Evolutionary conservation across 2,888 invertebrate species (phyloP).

Genomic region (Amaurobius ferox): DNA sequence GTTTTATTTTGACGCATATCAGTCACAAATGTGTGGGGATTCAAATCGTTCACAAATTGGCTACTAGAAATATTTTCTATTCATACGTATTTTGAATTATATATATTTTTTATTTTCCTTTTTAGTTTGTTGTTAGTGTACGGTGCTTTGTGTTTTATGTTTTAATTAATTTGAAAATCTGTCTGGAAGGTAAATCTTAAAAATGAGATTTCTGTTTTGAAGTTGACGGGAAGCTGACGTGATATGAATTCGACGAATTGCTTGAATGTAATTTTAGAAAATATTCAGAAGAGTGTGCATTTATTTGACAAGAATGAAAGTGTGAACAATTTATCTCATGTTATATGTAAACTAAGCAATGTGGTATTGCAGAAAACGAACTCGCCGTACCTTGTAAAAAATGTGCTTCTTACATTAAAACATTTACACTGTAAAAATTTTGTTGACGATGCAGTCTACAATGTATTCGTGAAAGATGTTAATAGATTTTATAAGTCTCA

Average conservation of each 20-base stretch:
- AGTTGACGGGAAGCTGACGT: too few species aligned
- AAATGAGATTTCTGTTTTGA: too few species aligned
- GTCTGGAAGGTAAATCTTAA: too few species aligned
- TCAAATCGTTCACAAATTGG: too few species aligned
- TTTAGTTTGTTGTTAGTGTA: too few species aligned
- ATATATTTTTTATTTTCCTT: too few species aligned
- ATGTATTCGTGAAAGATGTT: conserved; percentile 22
- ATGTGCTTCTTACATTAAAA: conserved; percentile 24
- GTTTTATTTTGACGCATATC: conserved; percentile 28
- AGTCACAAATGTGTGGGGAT: too few species aligned
- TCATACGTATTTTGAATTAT: too few species aligned
- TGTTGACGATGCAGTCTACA: neutral
- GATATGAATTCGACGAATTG: conserved; percentile 36
- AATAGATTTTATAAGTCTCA: conserved; percentile 19
- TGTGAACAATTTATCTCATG: neutral
- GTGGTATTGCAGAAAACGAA: conserved; percentile 27
- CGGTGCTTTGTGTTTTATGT: too few species aligned
- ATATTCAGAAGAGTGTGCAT: conserved; percentile 38
- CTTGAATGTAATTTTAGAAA: conserved; percentile 34
- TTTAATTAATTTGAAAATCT: too few species aligned
- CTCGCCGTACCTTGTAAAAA: conserved; percentile 12
- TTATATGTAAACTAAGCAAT: conserved; percentile 35
- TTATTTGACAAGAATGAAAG: conserved; percentile 29
- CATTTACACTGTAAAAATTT: neutral
- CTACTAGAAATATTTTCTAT: too few species aligned